These are phyloP conservation scores for Andrena praecox DNA, from an alignment of 2,888 invertebrate species.

Conservation along the genomic window DNA sequence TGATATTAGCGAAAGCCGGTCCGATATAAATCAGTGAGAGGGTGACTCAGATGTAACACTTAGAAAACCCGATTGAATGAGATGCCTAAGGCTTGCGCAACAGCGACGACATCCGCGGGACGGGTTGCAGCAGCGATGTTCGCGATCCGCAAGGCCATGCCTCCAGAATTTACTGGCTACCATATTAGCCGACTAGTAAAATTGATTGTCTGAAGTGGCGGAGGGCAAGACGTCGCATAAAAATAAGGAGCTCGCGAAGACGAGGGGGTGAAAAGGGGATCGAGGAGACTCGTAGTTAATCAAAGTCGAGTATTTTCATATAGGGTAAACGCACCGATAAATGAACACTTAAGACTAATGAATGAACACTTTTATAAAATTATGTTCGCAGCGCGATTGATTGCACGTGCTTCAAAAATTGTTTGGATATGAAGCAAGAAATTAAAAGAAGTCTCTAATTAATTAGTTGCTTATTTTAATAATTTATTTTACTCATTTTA, in stretches of 20 bases:
- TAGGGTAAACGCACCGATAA: too few species aligned
- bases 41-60: conserved; percentile 65
- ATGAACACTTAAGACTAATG: too few species aligned
- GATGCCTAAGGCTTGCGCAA: conserved; percentile 71
- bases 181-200: conserved; percentile 13
- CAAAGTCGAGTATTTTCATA: too few species aligned
- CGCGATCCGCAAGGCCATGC: conserved; percentile 46
- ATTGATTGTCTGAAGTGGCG: not conserved
- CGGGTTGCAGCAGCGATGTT: conserved; percentile 27
- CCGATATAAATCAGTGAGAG: conserved; percentile 36
- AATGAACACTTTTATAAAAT: too few species aligned
- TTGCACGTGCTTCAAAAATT: too few species aligned
- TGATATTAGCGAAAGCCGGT: conserved; percentile 26
- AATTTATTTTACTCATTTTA: too few species aligned
- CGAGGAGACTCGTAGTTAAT: too few species aligned
- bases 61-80: conserved; percentile 76
- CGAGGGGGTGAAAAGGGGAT: not conserved
- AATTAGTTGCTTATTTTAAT: too few species aligned
- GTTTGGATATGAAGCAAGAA: too few species aligned
- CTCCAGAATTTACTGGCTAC: conserved; percentile 44
- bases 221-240: not conserved
- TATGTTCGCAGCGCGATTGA: too few species aligned
- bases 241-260: not conserved
- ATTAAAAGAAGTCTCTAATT: too few species aligned
- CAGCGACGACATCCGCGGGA: conserved; percentile 49